Base-by-base conservation (phyloP, 2,797 vertebrate species). In the Arctocebus calabarensis region DNA sequence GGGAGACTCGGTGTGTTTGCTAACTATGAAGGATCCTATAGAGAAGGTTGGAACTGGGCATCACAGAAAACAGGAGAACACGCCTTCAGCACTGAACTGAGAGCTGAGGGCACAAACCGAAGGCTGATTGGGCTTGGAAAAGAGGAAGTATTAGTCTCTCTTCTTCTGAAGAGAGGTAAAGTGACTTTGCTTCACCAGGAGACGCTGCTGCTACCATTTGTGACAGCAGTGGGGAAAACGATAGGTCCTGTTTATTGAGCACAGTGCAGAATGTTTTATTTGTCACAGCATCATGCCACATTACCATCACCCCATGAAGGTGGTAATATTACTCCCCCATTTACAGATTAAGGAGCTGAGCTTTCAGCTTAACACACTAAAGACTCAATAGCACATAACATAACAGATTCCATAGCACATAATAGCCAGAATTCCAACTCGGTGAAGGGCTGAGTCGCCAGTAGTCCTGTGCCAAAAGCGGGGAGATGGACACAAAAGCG, bases 241-340 rank as follows among this genome's bases (percentile, higher is more conserved):
- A 10, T 0, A 45, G 10, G 23, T 59, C 25, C 14, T 23, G 84
- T 66, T 9, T 11, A 22, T 0, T 17, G 37, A 23, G n/a, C 20
- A 9, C 20, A 13, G 0, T 14, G 11, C 61, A 25, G 12, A n/a
- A 66, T 7, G 66, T 17, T 70, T 12, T 16, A 7, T 4, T 19
- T 5, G n/a, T 25, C 0, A 0, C 8, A 22, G 68, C 10, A 23
- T 23, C 68, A 37, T 5, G 20, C 23, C 12, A 32, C 3, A 3
- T n/a, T n/a, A n/a, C 17, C 32, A 17, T 5, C 14, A 10, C 12
- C 3, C 43, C 25, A 55, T 3, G 29, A 61, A 4, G 71, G 1
- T 20, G 22, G 27, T n/a, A 7, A 29, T 6, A 45, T n/a, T 59
- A 70, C 16, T 17, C 23, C 23, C n/a, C 13, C 66, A 34, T 27